Evolutionary conservation across 2,888 invertebrate genomes (phyloP).

Genomic region (Tenthredo distinguenda): DNA sequence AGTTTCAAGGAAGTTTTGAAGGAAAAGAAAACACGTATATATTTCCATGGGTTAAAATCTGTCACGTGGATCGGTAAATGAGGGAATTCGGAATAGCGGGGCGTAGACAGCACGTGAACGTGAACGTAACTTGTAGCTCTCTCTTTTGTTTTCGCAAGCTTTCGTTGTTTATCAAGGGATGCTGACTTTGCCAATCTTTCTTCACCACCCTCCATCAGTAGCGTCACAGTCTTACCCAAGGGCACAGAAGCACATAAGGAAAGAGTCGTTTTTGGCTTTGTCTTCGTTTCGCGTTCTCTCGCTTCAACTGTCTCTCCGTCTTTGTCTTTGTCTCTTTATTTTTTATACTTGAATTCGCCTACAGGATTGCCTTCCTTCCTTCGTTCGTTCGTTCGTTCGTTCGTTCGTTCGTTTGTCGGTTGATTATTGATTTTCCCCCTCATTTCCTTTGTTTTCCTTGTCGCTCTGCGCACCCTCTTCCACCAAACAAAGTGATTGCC

Average conservation of each 20-base stretch:
- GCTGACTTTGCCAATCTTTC: constrained; percentile 41
- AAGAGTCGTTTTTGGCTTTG: constrained; percentile 3
- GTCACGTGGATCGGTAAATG: background rate
- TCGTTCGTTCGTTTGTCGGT: constrained; percentile 47
- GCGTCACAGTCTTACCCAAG: constrained; percentile 1
- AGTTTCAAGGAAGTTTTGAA: background rate
- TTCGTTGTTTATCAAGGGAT: constrained; percentile 42
- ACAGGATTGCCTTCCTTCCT: constrained; percentile 37
- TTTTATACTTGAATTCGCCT: constrained; percentile 36
- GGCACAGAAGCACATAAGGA: constrained; percentile 13
- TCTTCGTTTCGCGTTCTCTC: constrained; percentile 1
- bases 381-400: constrained; percentile 30
- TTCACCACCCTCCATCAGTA: background rate
- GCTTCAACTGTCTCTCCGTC: background rate
- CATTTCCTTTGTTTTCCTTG: constrained; percentile 49
- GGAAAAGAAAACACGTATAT: background rate
- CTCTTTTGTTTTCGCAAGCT: constrained; percentile 30
- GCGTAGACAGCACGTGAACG: constrained; percentile 16
- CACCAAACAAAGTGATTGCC: constrained; percentile 39
- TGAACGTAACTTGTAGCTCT: constrained; percentile 12
- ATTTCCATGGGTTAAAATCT: background rate
- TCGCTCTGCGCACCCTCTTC: constrained; percentile 25
- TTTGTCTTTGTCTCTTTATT: constrained; percentile 18
- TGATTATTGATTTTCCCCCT: constrained; percentile 52
- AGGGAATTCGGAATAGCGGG: constrained; percentile 20